Percentiles rank a stretch among this genome's conserved stretches.
phyloP scores from a whole-genome alignment of 2,888 invertebrate genomes.

The Gortyna flavago region DNA sequence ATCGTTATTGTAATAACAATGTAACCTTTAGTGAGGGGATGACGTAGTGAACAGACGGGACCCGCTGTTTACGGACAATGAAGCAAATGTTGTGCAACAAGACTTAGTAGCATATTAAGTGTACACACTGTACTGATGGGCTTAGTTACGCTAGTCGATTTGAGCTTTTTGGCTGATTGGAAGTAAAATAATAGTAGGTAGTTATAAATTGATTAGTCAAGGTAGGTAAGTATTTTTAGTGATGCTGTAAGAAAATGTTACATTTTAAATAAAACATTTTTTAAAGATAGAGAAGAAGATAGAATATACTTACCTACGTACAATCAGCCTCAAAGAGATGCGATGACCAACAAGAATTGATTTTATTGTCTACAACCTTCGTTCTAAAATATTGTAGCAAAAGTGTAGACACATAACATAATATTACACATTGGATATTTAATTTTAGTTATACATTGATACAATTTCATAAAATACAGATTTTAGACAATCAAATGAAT shows the following conservation, averaged over 20 bases:
- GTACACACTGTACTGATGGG: conserved; percentile 71
- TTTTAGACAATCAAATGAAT: too few species aligned
- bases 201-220: neutral
- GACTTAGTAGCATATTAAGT: conserved; percentile 78
- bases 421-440: too few species aligned
- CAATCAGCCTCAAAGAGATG: neutral
- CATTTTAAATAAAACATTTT: neutral
- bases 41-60: conserved; percentile 77
- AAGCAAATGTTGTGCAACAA: conserved; percentile 86
- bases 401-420: too few species aligned
- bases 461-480: too few species aligned
- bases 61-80: conserved; percentile 78
- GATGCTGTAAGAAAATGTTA: too few species aligned
- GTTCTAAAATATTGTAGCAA: too few species aligned
- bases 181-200: neutral
- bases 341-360: too few species aligned
- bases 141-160: conserved; percentile 55
- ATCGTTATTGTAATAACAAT: conserved; percentile 81
- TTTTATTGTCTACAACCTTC: too few species aligned
- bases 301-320: too few species aligned
- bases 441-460: too few species aligned
- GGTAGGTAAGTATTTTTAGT: neutral
- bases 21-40: conserved; percentile 83
- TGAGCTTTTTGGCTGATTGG: conserved; percentile 14
- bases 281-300: neutral